A percentile compares a stretch with the other conserved stretches of the same genome.
phyloP scores from a whole-genome alignment of 2,888 invertebrate genomes.

The Ichneumon xanthorius region DNA sequence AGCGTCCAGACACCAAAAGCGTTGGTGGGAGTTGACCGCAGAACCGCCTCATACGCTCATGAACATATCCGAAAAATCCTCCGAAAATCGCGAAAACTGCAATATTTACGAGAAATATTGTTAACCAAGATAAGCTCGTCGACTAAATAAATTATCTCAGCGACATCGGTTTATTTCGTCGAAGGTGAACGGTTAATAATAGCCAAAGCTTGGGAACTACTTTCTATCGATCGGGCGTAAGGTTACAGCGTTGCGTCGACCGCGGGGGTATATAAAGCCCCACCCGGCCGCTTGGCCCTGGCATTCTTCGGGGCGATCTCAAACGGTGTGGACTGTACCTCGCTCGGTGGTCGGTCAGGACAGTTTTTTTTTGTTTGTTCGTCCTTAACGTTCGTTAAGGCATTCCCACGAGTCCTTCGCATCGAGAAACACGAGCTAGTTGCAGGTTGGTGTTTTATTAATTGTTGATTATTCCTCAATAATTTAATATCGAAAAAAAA shows the following conservation, averaged over 20 bases:
- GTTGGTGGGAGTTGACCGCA: slow-evolving; percentile 62
- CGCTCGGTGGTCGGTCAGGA: slow-evolving; percentile 69
- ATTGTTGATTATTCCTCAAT: slow-evolving; percentile 73
- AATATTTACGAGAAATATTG: not conserved
- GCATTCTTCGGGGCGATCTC: slow-evolving; percentile 75
- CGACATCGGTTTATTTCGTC: not conserved
- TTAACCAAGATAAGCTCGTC: not conserved
- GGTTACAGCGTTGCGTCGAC: slow-evolving; percentile 65
- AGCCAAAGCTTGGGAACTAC: slow-evolving; percentile 70
- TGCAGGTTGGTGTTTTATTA: slow-evolving; percentile 81
- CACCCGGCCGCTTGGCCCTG: slow-evolving; percentile 50
- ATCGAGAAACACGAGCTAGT: slow-evolving; percentile 79
- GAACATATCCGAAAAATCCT: slow-evolving; percentile 25
- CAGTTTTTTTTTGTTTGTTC: slow-evolving; percentile 22
- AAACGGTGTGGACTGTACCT: slow-evolving; percentile 74
- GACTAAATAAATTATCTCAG: not conserved
- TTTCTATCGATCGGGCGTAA: slow-evolving; percentile 75
- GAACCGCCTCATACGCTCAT: slow-evolving; percentile 61
- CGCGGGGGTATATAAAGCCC: slow-evolving; percentile 75
- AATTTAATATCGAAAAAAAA: slow-evolving; percentile 69
- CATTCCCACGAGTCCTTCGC: slow-evolving; percentile 70
- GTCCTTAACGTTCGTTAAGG: slow-evolving; percentile 58
- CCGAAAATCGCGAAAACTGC: not conserved
- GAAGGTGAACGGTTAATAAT: not conserved
- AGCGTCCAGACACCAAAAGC: slow-evolving; percentile 55